Percentiles rank a stretch among this genome's conserved stretches.
phyloP scores from a whole-genome alignment of 35 echinoderm and acorn worm genomes.

The Hemicentrotus pulcherrimus region DNA sequence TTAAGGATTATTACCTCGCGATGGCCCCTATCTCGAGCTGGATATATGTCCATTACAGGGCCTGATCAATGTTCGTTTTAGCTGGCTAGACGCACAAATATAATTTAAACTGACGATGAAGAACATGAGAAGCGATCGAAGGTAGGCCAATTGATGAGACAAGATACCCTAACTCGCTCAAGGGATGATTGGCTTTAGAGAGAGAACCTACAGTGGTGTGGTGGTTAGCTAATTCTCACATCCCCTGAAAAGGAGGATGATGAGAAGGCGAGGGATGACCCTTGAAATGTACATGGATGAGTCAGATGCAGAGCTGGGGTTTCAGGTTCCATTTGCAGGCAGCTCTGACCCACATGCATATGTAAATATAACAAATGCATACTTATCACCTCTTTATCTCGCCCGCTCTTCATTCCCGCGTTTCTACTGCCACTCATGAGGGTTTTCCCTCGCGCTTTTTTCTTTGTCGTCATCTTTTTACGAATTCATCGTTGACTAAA shows the following conservation, averaged over 20 bases:
- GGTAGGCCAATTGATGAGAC: not conserved
- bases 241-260: not conserved
- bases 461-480: not conserved
- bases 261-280: not conserved
- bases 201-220: not conserved
- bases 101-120: not conserved
- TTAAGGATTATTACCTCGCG: not conserved
- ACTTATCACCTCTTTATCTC: slow-evolving; percentile 19
- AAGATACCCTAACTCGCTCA: not conserved
- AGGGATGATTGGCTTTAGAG: not conserved
- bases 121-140: slow-evolving; percentile 21
- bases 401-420: not conserved
- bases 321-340: slow-evolving; percentile 26
- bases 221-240: not conserved
- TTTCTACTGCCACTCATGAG: not conserved
- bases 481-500: not conserved
- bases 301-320: not conserved
- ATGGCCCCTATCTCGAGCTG: not conserved
- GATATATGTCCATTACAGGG: not conserved
- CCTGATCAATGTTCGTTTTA: not conserved
- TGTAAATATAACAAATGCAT: slow-evolving; percentile 45
- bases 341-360: slow-evolving; percentile 30
- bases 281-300: slow-evolving; percentile 25
- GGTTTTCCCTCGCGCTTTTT: slow-evolving; percentile 8
- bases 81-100: slow-evolving; percentile 8